phyloP scores from a whole-genome alignment of 1,140 invertebrate genomes.

The Aphelenchoides besseyi region DNA sequence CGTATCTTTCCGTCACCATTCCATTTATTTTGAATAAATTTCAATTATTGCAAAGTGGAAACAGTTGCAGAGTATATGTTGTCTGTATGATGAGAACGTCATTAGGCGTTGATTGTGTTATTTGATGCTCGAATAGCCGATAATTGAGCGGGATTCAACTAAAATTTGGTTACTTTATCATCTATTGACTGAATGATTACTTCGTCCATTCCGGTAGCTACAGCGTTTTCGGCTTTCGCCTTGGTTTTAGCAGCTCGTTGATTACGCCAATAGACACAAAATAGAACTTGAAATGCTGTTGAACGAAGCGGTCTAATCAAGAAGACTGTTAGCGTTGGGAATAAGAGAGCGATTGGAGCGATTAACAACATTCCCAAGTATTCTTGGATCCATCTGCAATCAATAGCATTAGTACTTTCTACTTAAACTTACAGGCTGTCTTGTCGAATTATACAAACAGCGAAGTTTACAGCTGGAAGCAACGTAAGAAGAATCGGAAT shows the following conservation, averaged over 20 bases:
- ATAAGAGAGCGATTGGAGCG: conserved; percentile 30
- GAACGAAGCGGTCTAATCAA: conserved; percentile 33
- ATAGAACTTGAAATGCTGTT: conserved; percentile 36
- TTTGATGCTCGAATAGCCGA: background rate
- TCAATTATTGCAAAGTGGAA: too few relatives aligned
- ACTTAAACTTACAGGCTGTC: conserved; percentile 16
- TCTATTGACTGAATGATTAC: too few relatives aligned
- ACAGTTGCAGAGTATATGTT: too few relatives aligned
- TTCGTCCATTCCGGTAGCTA: background rate
- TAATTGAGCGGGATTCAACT: background rate
- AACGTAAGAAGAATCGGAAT: conserved; percentile 27
- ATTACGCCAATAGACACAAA: conserved; percentile 31
- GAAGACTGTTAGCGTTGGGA: conserved; percentile 35
- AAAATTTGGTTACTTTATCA: too few relatives aligned
- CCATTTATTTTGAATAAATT: too few relatives aligned
- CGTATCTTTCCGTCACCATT: background rate
- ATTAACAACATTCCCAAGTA: conserved; percentile 33
- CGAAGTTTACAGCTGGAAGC: conserved; percentile 33
- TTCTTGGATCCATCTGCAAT: conserved; percentile 41
- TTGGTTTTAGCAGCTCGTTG: background rate
- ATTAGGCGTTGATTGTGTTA: too few relatives aligned
- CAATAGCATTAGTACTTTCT: background rate
- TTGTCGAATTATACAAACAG: conserved; percentile 30
- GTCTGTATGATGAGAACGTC: too few relatives aligned
- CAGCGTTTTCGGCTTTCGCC: background rate